These are phyloP conservation scores for Myotis brandtii DNA, from an alignment of 2,113 vertebrate genomes.

Conservation along the genomic window DNA sequence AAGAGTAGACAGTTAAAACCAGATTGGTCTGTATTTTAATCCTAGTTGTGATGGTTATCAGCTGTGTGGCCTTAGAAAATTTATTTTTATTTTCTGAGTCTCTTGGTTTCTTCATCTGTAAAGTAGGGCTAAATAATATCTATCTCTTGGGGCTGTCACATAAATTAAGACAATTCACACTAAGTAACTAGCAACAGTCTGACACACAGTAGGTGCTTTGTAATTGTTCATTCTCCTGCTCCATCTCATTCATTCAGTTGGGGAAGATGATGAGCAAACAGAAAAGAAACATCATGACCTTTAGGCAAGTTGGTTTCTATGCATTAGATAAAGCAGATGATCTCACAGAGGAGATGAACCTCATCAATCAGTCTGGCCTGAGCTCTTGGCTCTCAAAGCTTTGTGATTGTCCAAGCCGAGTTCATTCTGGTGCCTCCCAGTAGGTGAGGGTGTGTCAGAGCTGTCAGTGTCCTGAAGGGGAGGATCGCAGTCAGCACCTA, in stretches of 20 bases:
- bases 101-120: not conserved
- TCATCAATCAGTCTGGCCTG: not conserved
- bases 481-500: not conserved
- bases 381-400: not conserved
- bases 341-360: not conserved
- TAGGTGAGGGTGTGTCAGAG: not conserved
- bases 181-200: not conserved
- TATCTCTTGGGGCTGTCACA: not conserved
- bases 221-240: not conserved
- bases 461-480: not conserved
- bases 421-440: not conserved
- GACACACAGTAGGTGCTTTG: not conserved
- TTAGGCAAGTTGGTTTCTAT: not conserved
- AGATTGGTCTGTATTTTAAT: not conserved
- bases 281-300: not conserved
- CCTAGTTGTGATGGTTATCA: not conserved
- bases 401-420: not conserved
- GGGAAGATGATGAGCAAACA: not conserved
- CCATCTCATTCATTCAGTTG: no score
- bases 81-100: not conserved
- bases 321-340: not conserved
- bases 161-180: not conserved
- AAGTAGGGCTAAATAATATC: not conserved
- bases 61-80: not conserved
- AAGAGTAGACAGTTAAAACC: not conserved